Percentiles rank a stretch among this genome's conserved stretches.
These are phyloP conservation scores for Muraenolepis orangiensis DNA, from an alignment of 2,797 vertebrate species.

Conservation along the genomic window DNA sequence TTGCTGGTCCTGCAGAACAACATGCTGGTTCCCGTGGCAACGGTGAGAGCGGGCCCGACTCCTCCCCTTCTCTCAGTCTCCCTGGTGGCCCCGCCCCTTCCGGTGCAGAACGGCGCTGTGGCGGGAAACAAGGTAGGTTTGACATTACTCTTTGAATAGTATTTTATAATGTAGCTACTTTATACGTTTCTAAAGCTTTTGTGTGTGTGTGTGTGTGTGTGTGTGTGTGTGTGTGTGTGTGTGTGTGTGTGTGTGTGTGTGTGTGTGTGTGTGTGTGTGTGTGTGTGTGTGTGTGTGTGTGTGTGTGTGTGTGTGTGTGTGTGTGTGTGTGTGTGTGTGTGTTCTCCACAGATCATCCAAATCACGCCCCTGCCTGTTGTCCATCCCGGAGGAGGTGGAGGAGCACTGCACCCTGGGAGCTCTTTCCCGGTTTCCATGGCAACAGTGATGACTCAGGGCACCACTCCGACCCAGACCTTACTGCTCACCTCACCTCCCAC, in stretches of 20 bases:
- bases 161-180: not conserved
- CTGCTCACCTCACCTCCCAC: conserved; percentile 85
- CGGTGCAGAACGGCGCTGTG: conserved; percentile 83
- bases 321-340: not conserved
- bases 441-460: conserved; percentile 74
- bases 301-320: too few species aligned
- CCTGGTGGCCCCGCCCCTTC: conserved; percentile 82
- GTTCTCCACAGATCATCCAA: conserved; percentile 80
- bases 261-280: too few species aligned
- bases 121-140: conserved; percentile 81
- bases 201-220: conserved; percentile 3
- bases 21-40: conserved; percentile 87
- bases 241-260: too few species aligned
- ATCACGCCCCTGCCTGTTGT: conserved; percentile 85
- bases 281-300: too few species aligned
- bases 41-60: conserved; percentile 79
- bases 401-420: conserved; percentile 70
- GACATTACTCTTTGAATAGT: too few species aligned
- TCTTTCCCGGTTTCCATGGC: conserved; percentile 82
- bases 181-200: not conserved
- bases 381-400: conserved; percentile 57
- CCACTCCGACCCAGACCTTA: conserved; percentile 82
- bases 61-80: conserved; percentile 77
- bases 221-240: conserved; percentile 6
- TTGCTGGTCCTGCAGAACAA: conserved; percentile 84